Evolutionary conservation across 35 echinoderm and acorn worm genomes (phyloP), one percentile per base, ranked within the genome.

Genomic region (Apostichopus parvimensis): DNA sequence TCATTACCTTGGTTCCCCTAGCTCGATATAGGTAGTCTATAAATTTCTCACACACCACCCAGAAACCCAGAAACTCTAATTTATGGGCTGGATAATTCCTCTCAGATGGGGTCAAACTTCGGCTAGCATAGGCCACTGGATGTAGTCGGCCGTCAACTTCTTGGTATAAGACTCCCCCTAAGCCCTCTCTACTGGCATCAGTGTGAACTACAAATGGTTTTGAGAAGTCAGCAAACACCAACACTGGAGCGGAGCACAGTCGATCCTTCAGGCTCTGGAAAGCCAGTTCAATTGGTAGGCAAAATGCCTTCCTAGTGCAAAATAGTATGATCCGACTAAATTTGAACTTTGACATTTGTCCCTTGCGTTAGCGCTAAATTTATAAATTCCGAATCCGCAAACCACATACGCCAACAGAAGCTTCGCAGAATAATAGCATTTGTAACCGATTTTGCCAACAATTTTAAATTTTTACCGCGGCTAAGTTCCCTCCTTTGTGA

Each of bases 31-130:
- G 53, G n/a, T 95, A 93, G 23, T 89, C 91, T 61, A 54, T 77
- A 59, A 93, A 93, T 54, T 93, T 87, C 1, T 78, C 77, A 58
- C 75, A 60, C 10, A 92, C 91, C 17, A 57, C 91, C 91, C 91
- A 92, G 22, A 92, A 18, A 55, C 83, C 56, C 11, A 91, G 57
- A 57, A 91, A 91, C 72, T 90, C 79, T 11, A 83, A 23, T 23
- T 94, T 90, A 45, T 91, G 78, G 12, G 79, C 87, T 0, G 62
- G 87, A 76, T 94, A 94, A 57, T 91, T 94, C 25, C 58, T 60
- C 61, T 89, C 92, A 21, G 70, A 25, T 26, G 26, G 75, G 1
- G 22, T 56, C 53, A 94, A 58, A 23, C 78, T 91, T 56, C 87
- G 62, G 80, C 93, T 91, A 14, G 88, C 93, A 81, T 77, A 94